Base-by-base conservation (phyloP, 2,797 vertebrate genomes). In the Xiphophorus birchmanni region DNA sequence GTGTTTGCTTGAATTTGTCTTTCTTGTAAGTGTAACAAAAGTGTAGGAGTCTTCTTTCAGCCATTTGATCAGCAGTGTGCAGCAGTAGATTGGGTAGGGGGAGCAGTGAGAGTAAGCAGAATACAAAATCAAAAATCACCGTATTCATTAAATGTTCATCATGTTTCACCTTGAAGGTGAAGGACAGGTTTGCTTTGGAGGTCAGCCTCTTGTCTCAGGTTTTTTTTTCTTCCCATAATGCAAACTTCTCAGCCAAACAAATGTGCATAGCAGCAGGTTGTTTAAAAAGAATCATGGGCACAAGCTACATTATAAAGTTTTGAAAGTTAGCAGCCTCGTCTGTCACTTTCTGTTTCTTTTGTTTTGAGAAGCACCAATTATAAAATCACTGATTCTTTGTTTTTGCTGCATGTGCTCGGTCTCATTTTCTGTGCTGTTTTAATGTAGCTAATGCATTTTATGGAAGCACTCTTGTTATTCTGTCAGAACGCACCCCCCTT, bases 391-490 rank as follows among this genome's bases (percentile, higher is more conserved):
- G 26, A 82, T 21, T 76, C 69, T 0, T 17, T 77, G 69, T 63
- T 74, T 84, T 73, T 84, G 82, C 86, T 91, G 92, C 93, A 94
- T 91, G 92, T 80, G 78, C 82, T 83, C 75, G 40, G 44, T 87
- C 50, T 82, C 83, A 81, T 87, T 73, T 90, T 77, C 40, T 83
- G 63, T 80, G 84, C 81, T 88, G 81, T 80, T 80, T 81, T 77
- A 78, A 56, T 87, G 85, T 63, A 77, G 79, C 84, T 84, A 77
- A 72, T 18, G 74, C 84, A 77, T 82, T 86, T 84, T 88, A 87
- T 90, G 88, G 88, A 92, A 91, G 91, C 52, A 23, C 74, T 91
- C 83, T 91, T 87, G 29, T 90, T 82, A 83, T 83, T 88, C 82
- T 87, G 52, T 80, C 81, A 75, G 37, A 47, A 58, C 76, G 72